A percentile compares a stretch with the other conserved stretches of the same genome.
phyloP scores from a whole-genome alignment of 2,113 vertebrate genomes.

The Pachycephala philippinensis region DNA sequence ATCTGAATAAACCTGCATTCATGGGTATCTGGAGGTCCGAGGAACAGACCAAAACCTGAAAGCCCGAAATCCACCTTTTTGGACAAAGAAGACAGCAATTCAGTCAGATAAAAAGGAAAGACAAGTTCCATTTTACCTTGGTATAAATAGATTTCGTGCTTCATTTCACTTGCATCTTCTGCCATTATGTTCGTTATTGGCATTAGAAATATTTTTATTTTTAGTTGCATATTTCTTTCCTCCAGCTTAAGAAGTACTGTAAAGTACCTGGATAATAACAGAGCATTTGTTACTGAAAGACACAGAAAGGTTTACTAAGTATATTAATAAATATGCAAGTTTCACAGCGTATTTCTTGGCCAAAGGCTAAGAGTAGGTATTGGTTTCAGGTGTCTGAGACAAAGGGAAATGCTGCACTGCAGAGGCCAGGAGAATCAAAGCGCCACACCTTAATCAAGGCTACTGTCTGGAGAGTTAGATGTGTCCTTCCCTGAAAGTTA shows the following conservation, averaged over 20 bases:
- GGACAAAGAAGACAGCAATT: neutral
- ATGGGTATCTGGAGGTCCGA: neutral
- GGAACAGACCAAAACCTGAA: neutral
- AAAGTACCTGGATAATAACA: neutral
- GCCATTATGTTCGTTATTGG: neutral
- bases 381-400: neutral
- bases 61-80: neutral
- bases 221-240: neutral
- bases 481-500: neutral
- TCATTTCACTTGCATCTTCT: neutral
- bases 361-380: neutral
- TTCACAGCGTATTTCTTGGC: neutral
- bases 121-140: neutral
- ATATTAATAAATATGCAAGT: neutral
- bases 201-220: neutral
- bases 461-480: neutral
- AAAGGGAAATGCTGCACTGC: neutral
- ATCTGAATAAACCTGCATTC: neutral
- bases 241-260: neutral
- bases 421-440: neutral
- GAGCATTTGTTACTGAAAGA: neutral
- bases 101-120: neutral
- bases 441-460: rapidly evolving
- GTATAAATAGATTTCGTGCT: neutral
- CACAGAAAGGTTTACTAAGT: neutral